A percentile compares a stretch with the other conserved stretches of the same genome.
phyloP scores from a whole-genome alignment of 2,797 vertebrate genomes.

The Siniperca obscura region DNA sequence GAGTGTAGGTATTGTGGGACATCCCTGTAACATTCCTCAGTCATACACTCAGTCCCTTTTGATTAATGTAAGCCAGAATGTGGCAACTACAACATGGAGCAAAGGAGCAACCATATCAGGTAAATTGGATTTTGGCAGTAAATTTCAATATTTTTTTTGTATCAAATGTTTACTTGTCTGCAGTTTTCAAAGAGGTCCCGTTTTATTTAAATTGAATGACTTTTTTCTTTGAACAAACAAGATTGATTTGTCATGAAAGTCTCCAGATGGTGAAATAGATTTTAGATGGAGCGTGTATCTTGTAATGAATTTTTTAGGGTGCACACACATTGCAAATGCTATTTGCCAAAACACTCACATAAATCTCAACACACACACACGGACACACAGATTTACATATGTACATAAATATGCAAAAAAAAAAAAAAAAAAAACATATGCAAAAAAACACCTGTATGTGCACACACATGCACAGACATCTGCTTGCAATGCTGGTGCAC shows the following conservation, averaged over 20 bases:
- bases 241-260: conserved; percentile 59
- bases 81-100: neutral
- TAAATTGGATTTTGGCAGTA: conserved; percentile 1
- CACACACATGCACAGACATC: conserved; percentile 9
- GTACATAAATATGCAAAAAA: conserved; percentile 6
- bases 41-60: neutral
- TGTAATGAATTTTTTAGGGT: conserved; percentile 66
- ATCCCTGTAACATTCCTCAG: conserved; percentile 21
- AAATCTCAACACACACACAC: conserved; percentile 37
- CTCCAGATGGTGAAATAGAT: conserved; percentile 66
- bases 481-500: conserved; percentile 2
- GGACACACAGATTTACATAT: neutral
- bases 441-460: conserved; percentile 17
- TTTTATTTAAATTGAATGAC: conserved; percentile 39
- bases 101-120: conserved; percentile 10
- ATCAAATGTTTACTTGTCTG: conserved; percentile 6
- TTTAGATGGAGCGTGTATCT: conserved; percentile 54
- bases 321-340: conserved; percentile 23
- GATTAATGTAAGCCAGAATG: conserved; percentile 8
- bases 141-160: conserved; percentile 15
- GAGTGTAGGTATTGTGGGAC: conserved; percentile 44
- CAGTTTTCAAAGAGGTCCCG: neutral
- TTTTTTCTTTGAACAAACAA: conserved; percentile 37
- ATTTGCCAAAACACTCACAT: conserved; percentile 47
- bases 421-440: neutral